phyloP scores from a whole-genome alignment of 2,888 invertebrate species.

The Leptogaster cylindrica region DNA sequence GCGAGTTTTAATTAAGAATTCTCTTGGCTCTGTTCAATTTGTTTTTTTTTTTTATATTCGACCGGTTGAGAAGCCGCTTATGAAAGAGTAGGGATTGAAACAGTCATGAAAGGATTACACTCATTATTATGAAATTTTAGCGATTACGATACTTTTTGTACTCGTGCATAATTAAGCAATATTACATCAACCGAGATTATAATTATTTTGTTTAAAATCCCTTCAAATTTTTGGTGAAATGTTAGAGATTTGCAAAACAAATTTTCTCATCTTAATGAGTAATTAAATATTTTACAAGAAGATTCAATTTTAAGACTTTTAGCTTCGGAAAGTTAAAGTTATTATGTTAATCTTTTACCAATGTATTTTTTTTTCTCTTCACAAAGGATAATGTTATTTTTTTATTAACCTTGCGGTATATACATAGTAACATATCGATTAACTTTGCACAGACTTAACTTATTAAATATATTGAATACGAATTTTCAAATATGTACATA shows the following conservation, averaged over 20 bases:
- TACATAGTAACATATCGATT: too few species aligned
- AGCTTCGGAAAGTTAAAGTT: too few species aligned
- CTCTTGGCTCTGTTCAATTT: too few species aligned
- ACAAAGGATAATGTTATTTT: too few species aligned
- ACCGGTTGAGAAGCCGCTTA: background rate
- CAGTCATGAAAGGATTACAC: background rate
- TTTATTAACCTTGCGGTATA: too few species aligned
- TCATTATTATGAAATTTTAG: background rate
- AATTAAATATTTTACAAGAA: too few species aligned
- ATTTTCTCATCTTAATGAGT: background rate
- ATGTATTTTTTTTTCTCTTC: too few species aligned
- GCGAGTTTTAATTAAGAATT: constrained; percentile 15
- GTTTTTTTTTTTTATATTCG: background rate
- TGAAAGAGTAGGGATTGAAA: background rate
- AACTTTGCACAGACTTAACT: too few species aligned
- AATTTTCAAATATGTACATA: too few species aligned
- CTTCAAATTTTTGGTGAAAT: background rate
- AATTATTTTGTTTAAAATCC: background rate
- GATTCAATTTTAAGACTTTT: too few species aligned
- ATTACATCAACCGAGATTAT: background rate
- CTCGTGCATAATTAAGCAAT: background rate
- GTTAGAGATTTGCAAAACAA: background rate
- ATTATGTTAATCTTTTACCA: too few species aligned
- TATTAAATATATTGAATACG: too few species aligned
- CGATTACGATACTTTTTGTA: background rate